Conservation (phyloP, 2,888 invertebrate species). For the Galerucella nymphaeae region DNA sequence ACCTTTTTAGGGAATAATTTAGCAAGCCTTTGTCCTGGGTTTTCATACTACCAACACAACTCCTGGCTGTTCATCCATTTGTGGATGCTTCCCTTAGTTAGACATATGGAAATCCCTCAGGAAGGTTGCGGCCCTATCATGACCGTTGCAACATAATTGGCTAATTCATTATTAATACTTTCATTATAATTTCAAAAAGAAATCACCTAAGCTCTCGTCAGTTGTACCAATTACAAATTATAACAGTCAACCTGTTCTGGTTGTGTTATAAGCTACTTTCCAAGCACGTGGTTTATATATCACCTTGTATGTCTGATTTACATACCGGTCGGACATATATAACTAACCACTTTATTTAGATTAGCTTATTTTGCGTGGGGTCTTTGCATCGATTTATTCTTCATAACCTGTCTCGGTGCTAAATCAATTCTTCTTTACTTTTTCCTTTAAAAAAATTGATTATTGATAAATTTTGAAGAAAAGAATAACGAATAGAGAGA, state of each 20-base stretch:
- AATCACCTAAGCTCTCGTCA: background rate
- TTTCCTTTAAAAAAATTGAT: slow-evolving; percentile 1
- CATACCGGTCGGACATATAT: slow-evolving; percentile 53
- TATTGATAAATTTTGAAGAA: background rate
- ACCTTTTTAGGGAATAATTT: no score
- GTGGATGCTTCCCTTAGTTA: no score
- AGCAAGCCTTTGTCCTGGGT: no score
- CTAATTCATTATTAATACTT: no score
- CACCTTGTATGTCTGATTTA: slow-evolving; percentile 50
- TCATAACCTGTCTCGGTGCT: slow-evolving; percentile 39
- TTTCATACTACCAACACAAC: no score
- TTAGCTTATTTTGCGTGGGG: slow-evolving; percentile 49
- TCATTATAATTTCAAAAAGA: background rate
- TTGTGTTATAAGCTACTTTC: slow-evolving; percentile 4
- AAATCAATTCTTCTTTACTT: slow-evolving; percentile 37
- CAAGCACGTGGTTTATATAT: slow-evolving; percentile 15
- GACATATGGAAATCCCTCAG: no score
- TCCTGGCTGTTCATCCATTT: no score
- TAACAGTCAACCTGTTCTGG: slow-evolving; percentile 5
- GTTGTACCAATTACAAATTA: slow-evolving; percentile 1
- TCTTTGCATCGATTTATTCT: slow-evolving; percentile 39
- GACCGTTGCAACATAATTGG: no score
- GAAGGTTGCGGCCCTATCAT: no score
- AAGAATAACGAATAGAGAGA: no score
- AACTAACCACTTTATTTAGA: slow-evolving; percentile 51